Conservation (phyloP, 2,888 invertebrate genomes). For the Drosophila multiciliata region DNA sequence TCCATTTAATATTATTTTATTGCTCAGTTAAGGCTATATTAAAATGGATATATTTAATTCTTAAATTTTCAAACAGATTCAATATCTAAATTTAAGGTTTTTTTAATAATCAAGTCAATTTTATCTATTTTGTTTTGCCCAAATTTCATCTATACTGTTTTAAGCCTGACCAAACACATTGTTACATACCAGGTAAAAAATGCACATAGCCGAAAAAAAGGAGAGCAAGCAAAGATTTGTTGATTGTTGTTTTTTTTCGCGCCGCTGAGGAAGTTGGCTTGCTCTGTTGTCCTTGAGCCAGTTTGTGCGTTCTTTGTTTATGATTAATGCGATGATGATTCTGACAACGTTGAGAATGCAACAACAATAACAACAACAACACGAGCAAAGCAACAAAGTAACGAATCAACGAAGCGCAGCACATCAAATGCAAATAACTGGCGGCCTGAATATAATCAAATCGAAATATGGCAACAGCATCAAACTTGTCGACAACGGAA, state of each 20-base stretch:
- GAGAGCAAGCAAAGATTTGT: constrained; percentile 9
- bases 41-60: too few species aligned
- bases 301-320: constrained; percentile 52
- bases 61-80: too few species aligned
- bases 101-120: neutral
- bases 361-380: neutral
- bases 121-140: neutral
- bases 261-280: constrained; percentile 31
- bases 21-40: too few species aligned
- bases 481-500: constrained; percentile 68
- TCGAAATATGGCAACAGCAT: constrained; percentile 69
- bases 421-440: constrained; percentile 77
- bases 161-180: neutral
- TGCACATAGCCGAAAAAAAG: neutral
- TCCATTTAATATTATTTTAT: too few species aligned
- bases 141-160: neutral
- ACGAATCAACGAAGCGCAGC: constrained; percentile 51
- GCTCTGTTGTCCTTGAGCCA: constrained; percentile 54
- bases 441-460: constrained; percentile 71
- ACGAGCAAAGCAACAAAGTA: neutral
- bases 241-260: neutral
- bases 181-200: neutral
- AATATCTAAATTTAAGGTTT: too few species aligned
- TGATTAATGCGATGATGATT: constrained; percentile 73
- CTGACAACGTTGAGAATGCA: constrained; percentile 60